phyloP scores from a whole-genome alignment of 1,140 invertebrate genomes.

The Drosophila pseudoananassae region DNA sequence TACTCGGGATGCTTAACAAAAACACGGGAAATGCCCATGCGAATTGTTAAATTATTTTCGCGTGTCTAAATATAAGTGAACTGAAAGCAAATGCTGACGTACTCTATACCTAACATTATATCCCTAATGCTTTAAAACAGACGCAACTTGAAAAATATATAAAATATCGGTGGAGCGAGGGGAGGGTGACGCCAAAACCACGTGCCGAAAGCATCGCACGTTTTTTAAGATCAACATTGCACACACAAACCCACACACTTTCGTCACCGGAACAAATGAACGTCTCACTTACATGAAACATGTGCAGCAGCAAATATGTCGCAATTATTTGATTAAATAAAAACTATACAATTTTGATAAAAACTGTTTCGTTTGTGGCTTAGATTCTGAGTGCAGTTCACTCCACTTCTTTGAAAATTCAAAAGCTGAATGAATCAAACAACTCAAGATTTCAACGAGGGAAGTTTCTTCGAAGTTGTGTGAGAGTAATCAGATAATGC shows the following conservation, averaged over 20 bases:
- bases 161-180: neutral
- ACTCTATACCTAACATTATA: conserved; percentile 44
- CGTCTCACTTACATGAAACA: conserved; percentile 68
- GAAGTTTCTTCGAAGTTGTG: conserved; percentile 47
- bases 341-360: conserved; percentile 18
- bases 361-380: conserved; percentile 7
- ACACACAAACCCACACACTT: conserved; percentile 9
- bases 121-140: conserved; percentile 33
- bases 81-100: conserved; percentile 55
- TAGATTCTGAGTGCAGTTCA: conserved; percentile 44
- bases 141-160: conserved; percentile 37
- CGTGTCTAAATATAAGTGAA: conserved; percentile 72
- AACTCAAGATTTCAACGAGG: conserved; percentile 17
- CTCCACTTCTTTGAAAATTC: conserved; percentile 61
- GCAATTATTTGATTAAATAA: conserved; percentile 39
- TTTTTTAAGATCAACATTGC: conserved; percentile 38
- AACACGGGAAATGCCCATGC: conserved; percentile 44
- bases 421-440: conserved; percentile 68
- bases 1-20: conserved; percentile 52
- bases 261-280: neutral
- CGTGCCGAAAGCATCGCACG: conserved; percentile 53
- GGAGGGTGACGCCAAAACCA: conserved; percentile 33
- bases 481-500: conserved; percentile 22
- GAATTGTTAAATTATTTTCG: conserved; percentile 67
- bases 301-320: conserved; percentile 57